Base-by-base conservation (phyloP, 2,888 invertebrate genomes). In the Drymonia ruficornis region DNA sequence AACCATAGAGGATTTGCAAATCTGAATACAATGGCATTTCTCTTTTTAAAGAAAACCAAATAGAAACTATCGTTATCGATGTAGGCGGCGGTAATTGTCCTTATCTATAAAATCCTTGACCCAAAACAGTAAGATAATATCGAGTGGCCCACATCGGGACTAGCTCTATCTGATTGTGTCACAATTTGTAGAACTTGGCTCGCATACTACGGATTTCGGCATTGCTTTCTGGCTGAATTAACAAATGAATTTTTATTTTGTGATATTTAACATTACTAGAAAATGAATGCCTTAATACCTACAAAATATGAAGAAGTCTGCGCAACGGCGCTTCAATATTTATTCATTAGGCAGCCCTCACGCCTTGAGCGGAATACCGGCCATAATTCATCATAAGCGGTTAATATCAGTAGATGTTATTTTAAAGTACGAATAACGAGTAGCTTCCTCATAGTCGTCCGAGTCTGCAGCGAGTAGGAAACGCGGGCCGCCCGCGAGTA, bases 391-490 rank as follows among this genome's bases (percentile, higher is more conserved):
- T 19, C 11, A 46, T 38, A 59, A 58, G 56, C 49, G 47, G 74
- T 59, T 75, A 65, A 71, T 75, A 77, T 79, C 72, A 80, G 77
- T 77, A 66, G 70, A 74, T 73, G 72, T 74, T 68, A 65, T 70
- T 76, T 68, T 78, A 78, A 81, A 76, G 75, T 75, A 70, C 62
- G 72, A 77, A 73, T 87, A 88, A 89, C 81, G 78, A 87, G 84
- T 74, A 78, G 76, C 86, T 88, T 91, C 89, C 89, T 89, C 76
- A 76, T 83, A 74, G 66, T 74, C 72, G 75, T 67, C 66, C n/a
- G n/a, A 63, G 67, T 64, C 65, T 71, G 70, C 61, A 60, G 71
- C 71, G 70, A 81, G 85, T 85, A 91, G 90, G 89, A 90, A 90
- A 87, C 87, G 80, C 69, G 68, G 75, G 64, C 76, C 79, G 83